These are phyloP conservation scores for Petaurus breviceps DNA, from an alignment of 2,113 vertebrate genomes.

Conservation along the genomic window DNA sequence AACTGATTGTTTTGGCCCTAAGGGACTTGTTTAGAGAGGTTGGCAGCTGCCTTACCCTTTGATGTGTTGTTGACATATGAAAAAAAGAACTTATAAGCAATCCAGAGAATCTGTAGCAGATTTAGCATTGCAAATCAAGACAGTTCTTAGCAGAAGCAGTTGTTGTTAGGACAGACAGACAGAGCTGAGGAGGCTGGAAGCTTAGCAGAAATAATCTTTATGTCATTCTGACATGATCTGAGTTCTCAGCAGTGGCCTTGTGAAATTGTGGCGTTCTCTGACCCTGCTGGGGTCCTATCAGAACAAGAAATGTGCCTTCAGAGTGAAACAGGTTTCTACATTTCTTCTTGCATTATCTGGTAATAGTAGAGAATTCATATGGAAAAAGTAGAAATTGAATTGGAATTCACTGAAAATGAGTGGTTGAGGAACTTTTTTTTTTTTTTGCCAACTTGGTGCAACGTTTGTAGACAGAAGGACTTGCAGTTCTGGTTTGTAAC, in stretches of 20 bases:
- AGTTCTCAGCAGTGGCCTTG: conserved; percentile 85
- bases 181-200: not conserved
- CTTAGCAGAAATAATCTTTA: not conserved
- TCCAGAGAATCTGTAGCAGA: conserved; percentile 87
- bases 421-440: not conserved
- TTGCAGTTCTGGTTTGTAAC: not conserved
- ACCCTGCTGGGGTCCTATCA: conserved; percentile 91
- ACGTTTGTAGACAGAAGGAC: conserved; percentile 32
- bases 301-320: conserved; percentile 90
- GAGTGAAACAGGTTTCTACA: conserved; percentile 94
- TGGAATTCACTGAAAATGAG: conserved; percentile 65
- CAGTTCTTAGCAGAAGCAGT: not conserved
- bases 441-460: not conserved
- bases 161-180: not conserved
- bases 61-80: conserved; percentile 88
- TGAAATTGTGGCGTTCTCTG: conserved; percentile 95
- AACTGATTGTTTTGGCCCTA: conserved; percentile 89
- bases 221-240: conserved; percentile 3
- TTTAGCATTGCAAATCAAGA: conserved; percentile 15
- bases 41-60: conserved; percentile 86
- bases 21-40: conserved; percentile 93
- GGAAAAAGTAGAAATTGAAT: conserved; percentile 70
- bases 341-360: conserved; percentile 92
- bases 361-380: conserved; percentile 92
- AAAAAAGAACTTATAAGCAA: conserved; percentile 83